Base-by-base conservation (phyloP, 2,888 invertebrate genomes). In the Limnephilus auricula region DNA sequence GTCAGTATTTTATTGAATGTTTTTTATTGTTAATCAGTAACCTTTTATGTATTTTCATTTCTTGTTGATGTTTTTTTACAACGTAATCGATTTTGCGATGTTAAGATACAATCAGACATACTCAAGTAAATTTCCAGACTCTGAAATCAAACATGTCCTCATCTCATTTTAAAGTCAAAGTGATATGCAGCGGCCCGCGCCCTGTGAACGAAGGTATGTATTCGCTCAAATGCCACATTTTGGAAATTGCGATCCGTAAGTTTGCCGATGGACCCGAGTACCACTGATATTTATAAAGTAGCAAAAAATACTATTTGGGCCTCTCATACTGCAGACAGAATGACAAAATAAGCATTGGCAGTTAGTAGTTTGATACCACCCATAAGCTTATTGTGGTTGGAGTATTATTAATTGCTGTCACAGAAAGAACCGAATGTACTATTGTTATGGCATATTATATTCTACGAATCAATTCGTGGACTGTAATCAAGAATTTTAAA, bases 161-260 rank as follows among this genome's bases (percentile, higher is more conserved):
- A 37, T 88, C 87, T 88, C 34, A 88, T 88, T 78, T 88, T 78
- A 88, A 88, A 88, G 87, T 88, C 87, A 88, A 88, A 88, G 79
- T 78, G 31, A 34, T n/a, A 88, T 79, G 78, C 87, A 34, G 78
- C 78, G 34, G 34, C 79, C 32, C 40, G 31, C 87, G 65, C 79
- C 32, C 40, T 79, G 65, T 45, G 13, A 85, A 78, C 87, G 31
- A 88, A 83, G 86, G 65, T 32, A 86, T 86, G 65, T 65, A 65
- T 45, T 45, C 31, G 65, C 50, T 31, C 31, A 30, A 50, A 65
- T 65, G 25, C 65, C 65, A 65, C 65, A 65, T 65, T 65, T 65
- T 65, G 65, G 65, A 65, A 25, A 65, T 65, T 65, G 25, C 65
- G 25, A 65, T 65, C 2, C 65, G 65, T n/a, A 65, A 65, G 65